phyloP scores from a whole-genome alignment of 2,888 invertebrate genomes.

The Muscina levida region DNA sequence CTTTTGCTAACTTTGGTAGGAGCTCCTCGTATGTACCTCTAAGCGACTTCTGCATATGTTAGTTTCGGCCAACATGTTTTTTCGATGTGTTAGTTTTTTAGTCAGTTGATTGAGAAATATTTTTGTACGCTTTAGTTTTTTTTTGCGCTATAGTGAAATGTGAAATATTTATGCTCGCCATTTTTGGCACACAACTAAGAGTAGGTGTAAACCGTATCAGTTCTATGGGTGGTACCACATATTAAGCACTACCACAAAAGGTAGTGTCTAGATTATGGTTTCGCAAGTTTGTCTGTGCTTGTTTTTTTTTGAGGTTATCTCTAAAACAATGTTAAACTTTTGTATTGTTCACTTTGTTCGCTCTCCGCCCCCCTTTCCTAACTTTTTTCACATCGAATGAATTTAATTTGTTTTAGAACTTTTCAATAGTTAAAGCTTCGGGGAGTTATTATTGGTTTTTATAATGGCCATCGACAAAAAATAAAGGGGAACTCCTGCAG shows the following conservation, averaged over 20 bases:
- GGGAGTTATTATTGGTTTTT: slow-evolving; percentile 39
- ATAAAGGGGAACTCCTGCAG: too few relatives aligned
- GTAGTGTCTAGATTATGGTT: slow-evolving; percentile 13
- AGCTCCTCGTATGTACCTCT: not conserved
- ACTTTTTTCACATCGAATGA: not conserved
- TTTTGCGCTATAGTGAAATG: not conserved
- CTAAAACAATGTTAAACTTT: not conserved
- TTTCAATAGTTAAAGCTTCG: slow-evolving; percentile 29
- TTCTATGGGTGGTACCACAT: not conserved
- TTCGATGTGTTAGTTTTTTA: not conserved
- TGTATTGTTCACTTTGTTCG: slow-evolving; percentile 3
- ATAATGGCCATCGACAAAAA: slow-evolving; percentile 7
- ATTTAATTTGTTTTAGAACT: slow-evolving; percentile 41
- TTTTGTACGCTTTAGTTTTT: slow-evolving; percentile 2
- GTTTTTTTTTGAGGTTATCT: slow-evolving; percentile 22
- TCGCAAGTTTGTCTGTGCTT: slow-evolving; percentile 26
- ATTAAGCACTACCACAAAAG: slow-evolving; percentile 7
- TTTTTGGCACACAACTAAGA: not conserved
- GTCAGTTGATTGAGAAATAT: slow-evolving; percentile 12
- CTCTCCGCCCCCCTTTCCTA: too few relatives aligned
- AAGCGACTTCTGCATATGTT: not conserved
- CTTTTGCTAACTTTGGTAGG: too few relatives aligned
- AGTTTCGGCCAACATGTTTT: slow-evolving; percentile 25
- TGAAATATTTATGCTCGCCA: slow-evolving; percentile 17
- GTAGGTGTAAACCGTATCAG: not conserved